Base-by-base conservation (phyloP, 2,888 invertebrate species). In the Trichopria drosophilae region DNA sequence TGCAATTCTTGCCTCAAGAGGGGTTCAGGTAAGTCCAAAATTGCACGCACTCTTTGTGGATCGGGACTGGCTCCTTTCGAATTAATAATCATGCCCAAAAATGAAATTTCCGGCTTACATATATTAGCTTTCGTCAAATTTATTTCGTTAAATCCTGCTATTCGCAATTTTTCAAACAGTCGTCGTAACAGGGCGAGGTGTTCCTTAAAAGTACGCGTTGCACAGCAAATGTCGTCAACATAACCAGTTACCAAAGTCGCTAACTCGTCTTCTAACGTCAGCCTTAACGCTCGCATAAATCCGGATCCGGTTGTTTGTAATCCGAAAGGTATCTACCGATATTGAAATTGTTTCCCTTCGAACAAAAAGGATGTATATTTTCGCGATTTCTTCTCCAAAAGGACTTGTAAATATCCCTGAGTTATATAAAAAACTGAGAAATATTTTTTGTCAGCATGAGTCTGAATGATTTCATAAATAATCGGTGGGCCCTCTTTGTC, bases 311-410 rank as follows among this genome's bases (percentile, higher is more conserved):
- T 31, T 3, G 28, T 42, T 20, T 42, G 29, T 2, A 42, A 19
- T 1, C 42, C 42, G 12, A 42, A 42, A 6, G n/a, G n/a, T n/a
- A n/a, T n/a, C n/a, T n/a, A n/a, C n/a, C n/a, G n/a, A n/a, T n/a
- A n/a, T n/a, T n/a, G 42, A 41, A 36, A 42, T 12, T 41, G 19
- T 13, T 24, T 35, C 6, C 49, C 36, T 6, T 49, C 49, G 18
- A 49, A 49, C 1, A 36, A 15, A 29, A 49, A 49, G n/a, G 49
- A 35, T 1, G 42, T n/a, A n/a, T n/a, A n/a, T n/a, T n/a, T n/a
- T n/a, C n/a, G n/a, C n/a, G n/a, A n/a, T n/a, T n/a, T n/a, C 42
- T 28, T 42, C 28, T 42, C 36, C 20, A 49, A 13, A 4, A 15
- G 24, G 9, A 49, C 42, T 29, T 49, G 42, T 12, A 49, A 42